A percentile compares a stretch with the other conserved stretches of the same genome.
Conservation (phyloP, 2,888 invertebrate genomes). For the Caenorhabditis sinica region DNA sequence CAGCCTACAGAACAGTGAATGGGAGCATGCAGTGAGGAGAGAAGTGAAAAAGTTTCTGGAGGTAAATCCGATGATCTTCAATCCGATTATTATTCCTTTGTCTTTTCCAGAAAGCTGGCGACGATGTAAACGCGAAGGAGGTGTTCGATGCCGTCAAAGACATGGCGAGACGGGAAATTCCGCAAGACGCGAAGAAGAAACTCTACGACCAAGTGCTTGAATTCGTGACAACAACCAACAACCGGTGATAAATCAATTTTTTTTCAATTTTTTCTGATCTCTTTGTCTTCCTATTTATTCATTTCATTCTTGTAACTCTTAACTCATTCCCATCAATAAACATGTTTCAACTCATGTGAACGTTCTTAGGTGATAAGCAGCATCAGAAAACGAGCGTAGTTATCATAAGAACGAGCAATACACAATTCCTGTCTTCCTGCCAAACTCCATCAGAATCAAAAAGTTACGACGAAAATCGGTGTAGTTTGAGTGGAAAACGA, state of each 20-base stretch:
- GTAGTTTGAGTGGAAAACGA: constrained; percentile 26
- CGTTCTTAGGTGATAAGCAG: constrained; percentile 2
- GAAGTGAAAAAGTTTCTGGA: constrained; percentile 60
- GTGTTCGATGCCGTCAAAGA: constrained; percentile 67
- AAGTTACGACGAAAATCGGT: constrained; percentile 23
- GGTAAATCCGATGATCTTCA: constrained; percentile 23
- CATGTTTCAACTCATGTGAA: constrained; percentile 3
- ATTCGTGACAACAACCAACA: constrained; percentile 56
- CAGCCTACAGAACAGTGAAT: constrained; percentile 53
- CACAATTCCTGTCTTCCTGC: constrained; percentile 26
- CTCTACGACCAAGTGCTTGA: constrained; percentile 63
- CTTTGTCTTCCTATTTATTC: constrained; percentile 22
- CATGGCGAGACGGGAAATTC: constrained; percentile 58
- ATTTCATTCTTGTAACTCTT: constrained; percentile 8
- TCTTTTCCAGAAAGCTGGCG: constrained; percentile 55
- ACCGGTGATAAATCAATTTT: neutral
- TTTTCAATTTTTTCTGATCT: constrained; percentile 11
- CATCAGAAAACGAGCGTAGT: neutral
- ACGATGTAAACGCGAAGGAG: constrained; percentile 53
- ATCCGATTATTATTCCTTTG: neutral
- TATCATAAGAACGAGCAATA: constrained; percentile 41
- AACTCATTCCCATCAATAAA: constrained; percentile 9
- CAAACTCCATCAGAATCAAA: constrained; percentile 20
- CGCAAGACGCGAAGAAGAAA: constrained; percentile 60
- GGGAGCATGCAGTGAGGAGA: constrained; percentile 56